These are phyloP conservation scores for Cichladusa arquata DNA, from an alignment of 2,113 vertebrate genomes.

Conservation along the genomic window DNA sequence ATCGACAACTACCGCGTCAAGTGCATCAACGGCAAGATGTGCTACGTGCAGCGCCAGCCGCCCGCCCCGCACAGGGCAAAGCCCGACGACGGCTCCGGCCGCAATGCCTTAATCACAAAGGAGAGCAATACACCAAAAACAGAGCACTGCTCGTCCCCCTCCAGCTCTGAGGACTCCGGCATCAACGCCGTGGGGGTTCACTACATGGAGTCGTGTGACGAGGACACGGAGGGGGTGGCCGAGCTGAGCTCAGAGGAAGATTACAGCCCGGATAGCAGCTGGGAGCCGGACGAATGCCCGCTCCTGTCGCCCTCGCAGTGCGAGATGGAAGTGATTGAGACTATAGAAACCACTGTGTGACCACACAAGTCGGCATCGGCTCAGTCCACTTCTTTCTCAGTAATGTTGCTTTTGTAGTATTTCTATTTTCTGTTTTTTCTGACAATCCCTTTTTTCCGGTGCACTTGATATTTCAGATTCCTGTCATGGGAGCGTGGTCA, in stretches of 20 bases:
- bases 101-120: constrained; percentile 73
- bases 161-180: constrained; percentile 96
- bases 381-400: constrained; percentile 9
- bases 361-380: background rate
- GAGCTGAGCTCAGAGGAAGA: constrained; percentile 87
- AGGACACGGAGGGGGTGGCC: constrained; percentile 87
- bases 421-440: constrained; percentile 54
- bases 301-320: constrained; percentile 92
- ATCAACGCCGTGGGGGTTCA: constrained; percentile 92
- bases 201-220: constrained; percentile 91
- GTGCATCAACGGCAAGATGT: constrained; percentile 98
- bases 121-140: constrained; percentile 86
- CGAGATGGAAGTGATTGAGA: constrained; percentile 95
- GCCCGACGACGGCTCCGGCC: constrained; percentile 65
- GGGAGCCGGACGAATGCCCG: constrained; percentile 91
- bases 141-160: constrained; percentile 93
- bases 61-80: constrained; percentile 47
- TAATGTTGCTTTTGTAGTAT: constrained; percentile 53
- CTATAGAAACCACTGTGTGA: constrained; percentile 97
- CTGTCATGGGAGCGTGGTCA: background rate
- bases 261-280: constrained; percentile 90
- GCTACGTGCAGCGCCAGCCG: constrained; percentile 91
- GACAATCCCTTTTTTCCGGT: constrained; percentile 46
- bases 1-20: constrained; percentile 96
- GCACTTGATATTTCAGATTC: constrained; percentile 50